Percentiles rank a stretch among this genome's conserved stretches.
phyloP scores from a whole-genome alignment of 1,140 invertebrate species.

The Neoseiulus cucumeris region DNA sequence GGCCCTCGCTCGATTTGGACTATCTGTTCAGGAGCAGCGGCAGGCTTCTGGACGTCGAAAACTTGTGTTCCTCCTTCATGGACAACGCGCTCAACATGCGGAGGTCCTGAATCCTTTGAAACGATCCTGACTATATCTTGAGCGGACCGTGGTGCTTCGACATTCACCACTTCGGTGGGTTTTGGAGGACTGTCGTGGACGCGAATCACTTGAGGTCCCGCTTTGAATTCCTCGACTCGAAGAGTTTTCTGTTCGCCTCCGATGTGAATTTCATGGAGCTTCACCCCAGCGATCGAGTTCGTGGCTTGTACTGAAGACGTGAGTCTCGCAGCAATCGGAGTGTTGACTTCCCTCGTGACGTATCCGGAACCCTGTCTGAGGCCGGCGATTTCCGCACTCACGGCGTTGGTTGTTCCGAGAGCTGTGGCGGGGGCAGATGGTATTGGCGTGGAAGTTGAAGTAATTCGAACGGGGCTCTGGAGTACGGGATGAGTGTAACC shows the following conservation, averaged over 20 bases:
- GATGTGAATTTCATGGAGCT: slow-evolving; percentile 7
- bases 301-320: neutral
- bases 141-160: neutral
- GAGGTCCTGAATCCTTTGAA: neutral
- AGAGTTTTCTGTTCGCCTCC: neutral
- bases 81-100: neutral
- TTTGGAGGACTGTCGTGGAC: neutral
- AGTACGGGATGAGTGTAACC: too few relatives aligned
- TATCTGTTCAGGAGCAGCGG: neutral
- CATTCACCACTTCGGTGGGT: neutral
- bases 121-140: neutral
- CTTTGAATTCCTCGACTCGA: neutral
- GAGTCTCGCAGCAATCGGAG: neutral
- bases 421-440: too few relatives aligned
- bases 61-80: neutral
- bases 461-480: too few relatives aligned
- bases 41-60: neutral
- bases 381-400: too few relatives aligned
- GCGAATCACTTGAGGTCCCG: neutral
- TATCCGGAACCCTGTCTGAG: neutral
- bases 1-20: neutral
- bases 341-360: neutral
- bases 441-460: too few relatives aligned
- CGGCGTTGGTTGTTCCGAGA: too few relatives aligned
- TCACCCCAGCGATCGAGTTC: neutral